Base-by-base conservation (phyloP, 1,140 invertebrate species). In the Yoshiicerus persimilis region DNA sequence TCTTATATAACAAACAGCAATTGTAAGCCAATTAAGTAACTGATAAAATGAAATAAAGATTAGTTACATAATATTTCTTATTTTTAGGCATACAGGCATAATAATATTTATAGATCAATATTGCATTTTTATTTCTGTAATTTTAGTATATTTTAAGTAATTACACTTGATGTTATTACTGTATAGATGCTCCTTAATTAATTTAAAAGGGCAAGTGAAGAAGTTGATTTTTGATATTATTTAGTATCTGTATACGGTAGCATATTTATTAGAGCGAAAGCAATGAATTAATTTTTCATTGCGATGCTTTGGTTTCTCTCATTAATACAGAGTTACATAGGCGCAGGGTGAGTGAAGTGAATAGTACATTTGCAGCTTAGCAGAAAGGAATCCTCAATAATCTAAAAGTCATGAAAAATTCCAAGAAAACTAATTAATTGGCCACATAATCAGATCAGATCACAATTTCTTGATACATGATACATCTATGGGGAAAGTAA, bases 341-440 rank as follows among this genome's bases (percentile, higher is more conserved):
- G 75, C 75, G 30, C 4, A 38, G 34, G 75, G 75, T 77, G 70
- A 80, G 75, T 38, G 34, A 25, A 38, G 47, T 80, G 75, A 80
- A 34, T 56, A 56, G 47, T 56, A 56, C 47, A 36, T 80, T 80
- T 80, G 75, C 34, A 80, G 75, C n/a, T 80, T 36, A 38, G 32
- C 38, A 16, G 75, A 20, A 80, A 80, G 16, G 75, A 36, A 80
- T 80, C 75, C 75, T 80, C 75, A 80, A 80, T 80, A 80, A 80
- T 32, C 75, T 80, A 80, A 80, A 70, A 80, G 30, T 25, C 75
- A 38, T 80, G 75, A 80, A 80, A 80, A 80, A 80, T 80, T 23
- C 32, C 34, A 38, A 80, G 30, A 80, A 32, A 80, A 80, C 75
- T 36, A 80, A 80, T 80, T 80, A 80, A 80, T 80, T 34, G 34